Base-by-base conservation (phyloP, 2,797 vertebrate species). In the Microctenopoma steveboyesi region DNA sequence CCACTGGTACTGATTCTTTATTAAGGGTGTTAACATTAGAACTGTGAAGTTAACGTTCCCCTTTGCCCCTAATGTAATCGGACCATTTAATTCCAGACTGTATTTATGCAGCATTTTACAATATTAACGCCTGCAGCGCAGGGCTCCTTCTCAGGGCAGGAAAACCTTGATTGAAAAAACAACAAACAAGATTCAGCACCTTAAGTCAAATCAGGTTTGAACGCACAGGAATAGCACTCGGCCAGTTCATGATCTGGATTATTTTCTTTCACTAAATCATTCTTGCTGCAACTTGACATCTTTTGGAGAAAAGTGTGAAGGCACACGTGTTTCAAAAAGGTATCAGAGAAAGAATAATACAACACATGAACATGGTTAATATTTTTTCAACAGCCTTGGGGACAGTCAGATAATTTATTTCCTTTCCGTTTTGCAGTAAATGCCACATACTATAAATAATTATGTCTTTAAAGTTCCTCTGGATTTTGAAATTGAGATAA, bases 31-130 rank as follows among this genome's bases (percentile, higher is more conserved):
- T 88, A 87, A 83, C 80, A 76, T 86, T 84, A 88, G 75, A 72
- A 72, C 71, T 72, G 79, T 89, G 82, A 86, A 79, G 80, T 82
- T 82, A 86, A 85, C 62, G 57, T 79, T 84, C 74, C 76, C 79
- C 63, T 88, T 81, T 78, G 79, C 68, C 78, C 77, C 59, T 85
- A 86, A 89, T 86, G 79, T 83, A 90, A 90, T 84, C 84, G 81
- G 74, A 60, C 74, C 48, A 50, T 84, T 88, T 86, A 55, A 83
- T 88, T 88, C 79, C 57, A 66, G 69, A 48, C 61, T 59, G 82
- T 66, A 89, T 90, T 88, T 76, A 88, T 86, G 61, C 73, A 76
- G 54, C 67, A 83, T 88, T 76, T 87, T 72, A 66, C 69, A 64
- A 45, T 72, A 78, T 80, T 79, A 75, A 78, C 72, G 58, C 54